Conservation (phyloP, 2,797 vertebrate genomes). For the Crocodylus rhombifer region DNA sequence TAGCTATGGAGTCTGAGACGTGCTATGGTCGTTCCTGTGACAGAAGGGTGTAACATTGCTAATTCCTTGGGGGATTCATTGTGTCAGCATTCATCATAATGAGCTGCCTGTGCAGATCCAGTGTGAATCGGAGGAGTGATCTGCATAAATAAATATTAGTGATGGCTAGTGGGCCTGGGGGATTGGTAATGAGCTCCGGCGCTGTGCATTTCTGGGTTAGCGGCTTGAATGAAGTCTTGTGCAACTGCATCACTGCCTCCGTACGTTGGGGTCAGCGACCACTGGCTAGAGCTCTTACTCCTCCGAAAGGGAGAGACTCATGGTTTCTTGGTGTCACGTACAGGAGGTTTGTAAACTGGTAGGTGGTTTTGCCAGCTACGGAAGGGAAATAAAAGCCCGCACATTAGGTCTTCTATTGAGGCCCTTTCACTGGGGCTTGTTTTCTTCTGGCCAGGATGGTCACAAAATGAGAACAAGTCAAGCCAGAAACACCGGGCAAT, state of each 20-base stretch:
- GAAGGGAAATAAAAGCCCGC: background rate
- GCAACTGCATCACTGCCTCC: background rate
- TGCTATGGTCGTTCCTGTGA: background rate
- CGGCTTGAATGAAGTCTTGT: background rate
- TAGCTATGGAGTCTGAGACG: background rate
- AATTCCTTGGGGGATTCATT: background rate
- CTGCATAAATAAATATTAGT: background rate
- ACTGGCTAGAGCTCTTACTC: background rate
- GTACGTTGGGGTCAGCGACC: background rate
- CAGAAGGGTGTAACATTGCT: background rate
- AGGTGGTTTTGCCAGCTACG: background rate
- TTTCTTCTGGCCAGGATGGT: background rate
- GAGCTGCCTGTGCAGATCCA: background rate
- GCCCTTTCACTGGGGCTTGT: background rate
- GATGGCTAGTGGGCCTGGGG: background rate
- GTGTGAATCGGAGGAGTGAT: background rate
- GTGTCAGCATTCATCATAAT: background rate
- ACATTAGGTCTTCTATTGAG: background rate
- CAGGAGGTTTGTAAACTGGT: background rate
- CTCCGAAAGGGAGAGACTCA: background rate
- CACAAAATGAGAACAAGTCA: background rate
- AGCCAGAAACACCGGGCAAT: background rate
- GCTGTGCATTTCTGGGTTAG: background rate
- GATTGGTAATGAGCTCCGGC: background rate
- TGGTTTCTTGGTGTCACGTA: background rate